Percentiles rank a stretch among this genome's conserved stretches.
Conservation (phyloP, 1,140 invertebrate species). For the Drosophila miranda region DNA sequence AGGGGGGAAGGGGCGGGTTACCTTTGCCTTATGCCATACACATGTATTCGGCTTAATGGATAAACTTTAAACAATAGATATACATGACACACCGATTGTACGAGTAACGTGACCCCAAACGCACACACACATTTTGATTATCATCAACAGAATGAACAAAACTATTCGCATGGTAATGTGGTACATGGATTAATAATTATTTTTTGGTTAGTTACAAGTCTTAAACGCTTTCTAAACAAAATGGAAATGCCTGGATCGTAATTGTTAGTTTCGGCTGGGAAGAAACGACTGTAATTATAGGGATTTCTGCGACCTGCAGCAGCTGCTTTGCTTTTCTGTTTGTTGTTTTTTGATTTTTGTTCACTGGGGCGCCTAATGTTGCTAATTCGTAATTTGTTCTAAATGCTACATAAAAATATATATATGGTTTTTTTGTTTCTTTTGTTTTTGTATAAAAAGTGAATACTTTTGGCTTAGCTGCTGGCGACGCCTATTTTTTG, state of each 20-base stretch:
- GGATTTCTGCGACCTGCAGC: conserved; percentile 45
- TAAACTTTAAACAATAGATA: conserved; percentile 46
- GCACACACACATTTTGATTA: conserved; percentile 28
- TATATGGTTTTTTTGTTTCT: conserved; percentile 15
- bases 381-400: conserved; percentile 64
- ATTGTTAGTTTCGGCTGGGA: conserved; percentile 57
- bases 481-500: conserved; percentile 45
- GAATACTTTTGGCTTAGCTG: conserved; percentile 61
- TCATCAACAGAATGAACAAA: conserved; percentile 47
- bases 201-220: conserved; percentile 81
- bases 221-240: conserved; percentile 68
- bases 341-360: conserved; percentile 55
- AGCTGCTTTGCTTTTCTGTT: conserved; percentile 51
- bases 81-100: conserved; percentile 23
- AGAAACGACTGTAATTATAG: conserved; percentile 29
- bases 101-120: conserved; percentile 17
- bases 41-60: conserved; percentile 26
- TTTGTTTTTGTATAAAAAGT: conserved; percentile 47
- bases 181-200: conserved; percentile 66
- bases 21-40: conserved; percentile 26
- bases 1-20: conserved; percentile 1
- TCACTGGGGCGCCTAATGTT: conserved; percentile 65
- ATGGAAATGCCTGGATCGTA: conserved; percentile 62
- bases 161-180: conserved; percentile 47
- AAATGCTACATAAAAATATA: conserved; percentile 65